Evolutionary conservation across 2,888 invertebrate genomes (phyloP), one percentile per base, ranked within the genome.

Genomic region (Polyommatus icarus): DNA sequence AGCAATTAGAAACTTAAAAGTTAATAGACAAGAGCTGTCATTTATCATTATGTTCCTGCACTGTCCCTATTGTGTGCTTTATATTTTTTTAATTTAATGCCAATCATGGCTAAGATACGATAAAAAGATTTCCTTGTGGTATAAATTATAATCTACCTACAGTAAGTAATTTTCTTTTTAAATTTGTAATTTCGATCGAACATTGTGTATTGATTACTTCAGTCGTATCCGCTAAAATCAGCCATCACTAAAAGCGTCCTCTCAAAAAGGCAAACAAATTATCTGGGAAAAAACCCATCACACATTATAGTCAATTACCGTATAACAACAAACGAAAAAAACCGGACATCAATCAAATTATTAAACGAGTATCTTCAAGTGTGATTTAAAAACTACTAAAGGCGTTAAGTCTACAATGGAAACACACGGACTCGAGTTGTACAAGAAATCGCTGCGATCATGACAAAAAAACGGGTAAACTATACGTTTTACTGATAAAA

Each of bases 341-440:
- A 36, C 24, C 46, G 76, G 54, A 82, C 87, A 87, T 88, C 87
- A 87, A 85, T 88, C 86, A 85, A 84, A 85, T 83, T 80, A 83
- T 83, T 81, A 80, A 80, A 79, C 79, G 78, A 80, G 81, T 73
- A 77, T 77, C 77, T 77, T 61, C 73, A 59, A 73, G 75, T 54
- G 75, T 75, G 75, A 75, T 75, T 75, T 77, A 61, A 73, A 77
- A 61, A 61, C 77, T 73, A 77, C 77, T 61, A 77, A 77, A 84
- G 84, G 88, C 85, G 88, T 85, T 87, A 86, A 87, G 83, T 85
- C 85, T 89, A 90, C 86, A 88, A 29, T 61, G 40, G 32, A 73
- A 71, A 79, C 77, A 76, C 15, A 80, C 78, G 81, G 78, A 18
- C 3, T 0, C 12, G 3, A 18, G 54, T 76, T 61, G 20, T 59